Conservation (phyloP, 2,888 invertebrate species). For the Pedicia rivosa region DNA sequence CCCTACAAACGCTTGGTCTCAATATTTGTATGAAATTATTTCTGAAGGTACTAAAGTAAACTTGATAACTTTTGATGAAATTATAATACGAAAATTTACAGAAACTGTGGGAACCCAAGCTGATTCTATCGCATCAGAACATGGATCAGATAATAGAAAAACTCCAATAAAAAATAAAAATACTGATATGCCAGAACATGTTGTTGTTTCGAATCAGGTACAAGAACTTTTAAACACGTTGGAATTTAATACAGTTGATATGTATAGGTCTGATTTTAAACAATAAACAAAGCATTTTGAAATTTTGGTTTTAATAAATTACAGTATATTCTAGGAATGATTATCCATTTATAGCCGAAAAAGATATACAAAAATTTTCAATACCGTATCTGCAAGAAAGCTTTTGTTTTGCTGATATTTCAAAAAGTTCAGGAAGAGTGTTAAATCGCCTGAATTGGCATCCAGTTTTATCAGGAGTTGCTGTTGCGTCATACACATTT, state of each 20-base stretch:
- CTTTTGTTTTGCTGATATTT: slow-evolving; percentile 47
- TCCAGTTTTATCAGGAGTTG: slow-evolving; percentile 50
- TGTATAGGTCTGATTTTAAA: slow-evolving; percentile 23
- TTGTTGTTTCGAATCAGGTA: slow-evolving; percentile 22
- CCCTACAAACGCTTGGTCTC: slow-evolving; percentile 52
- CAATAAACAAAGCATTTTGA: not conserved
- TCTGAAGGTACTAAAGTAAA: slow-evolving; percentile 7
- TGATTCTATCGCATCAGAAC: slow-evolving; percentile 14
- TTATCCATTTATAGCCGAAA: slow-evolving; percentile 21
- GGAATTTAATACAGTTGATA: slow-evolving; percentile 30
- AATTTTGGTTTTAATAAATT: too few relatives aligned
- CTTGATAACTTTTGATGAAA: too few relatives aligned
- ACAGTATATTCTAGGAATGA: slow-evolving; percentile 20
- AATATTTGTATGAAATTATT: slow-evolving; percentile 37
- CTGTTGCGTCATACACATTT: slow-evolving; percentile 49
- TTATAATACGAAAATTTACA: too few relatives aligned
- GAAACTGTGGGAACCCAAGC: too few relatives aligned
- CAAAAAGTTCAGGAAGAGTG: slow-evolving; percentile 45
- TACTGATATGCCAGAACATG: slow-evolving; percentile 16
- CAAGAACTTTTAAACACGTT: slow-evolving; percentile 22
- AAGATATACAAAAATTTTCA: slow-evolving; percentile 19
- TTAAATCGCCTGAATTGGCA: slow-evolving; percentile 53
- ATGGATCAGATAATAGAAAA: slow-evolving; percentile 19
- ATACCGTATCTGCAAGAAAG: slow-evolving; percentile 27
- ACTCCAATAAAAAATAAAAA: slow-evolving; percentile 6